Percentiles rank a stretch among this genome's conserved stretches.
Conservation (phyloP, 1,140 invertebrate species). For the Littorina saxatilis region DNA sequence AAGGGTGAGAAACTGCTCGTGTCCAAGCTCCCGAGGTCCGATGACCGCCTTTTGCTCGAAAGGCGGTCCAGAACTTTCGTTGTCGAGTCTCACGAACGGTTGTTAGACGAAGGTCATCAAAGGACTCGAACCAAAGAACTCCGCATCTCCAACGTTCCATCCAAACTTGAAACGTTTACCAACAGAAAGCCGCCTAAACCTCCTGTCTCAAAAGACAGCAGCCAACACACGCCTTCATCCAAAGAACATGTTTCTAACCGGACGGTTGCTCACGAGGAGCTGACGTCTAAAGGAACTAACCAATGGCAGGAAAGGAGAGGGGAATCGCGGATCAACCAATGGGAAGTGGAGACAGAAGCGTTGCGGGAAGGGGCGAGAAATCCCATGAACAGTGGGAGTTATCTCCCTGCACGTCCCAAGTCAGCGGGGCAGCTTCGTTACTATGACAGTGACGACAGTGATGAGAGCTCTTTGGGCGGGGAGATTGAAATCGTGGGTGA, state of each 20-base stretch:
- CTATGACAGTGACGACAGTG: slow-evolving; percentile 20
- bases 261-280: neutral
- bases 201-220: too few relatives aligned
- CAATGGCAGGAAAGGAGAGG: neutral
- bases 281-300: neutral
- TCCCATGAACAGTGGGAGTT: neutral
- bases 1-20: neutral
- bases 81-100: neutral
- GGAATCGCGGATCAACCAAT: neutral
- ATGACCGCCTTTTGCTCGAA: neutral
- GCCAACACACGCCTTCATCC: neutral
- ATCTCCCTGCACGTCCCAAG: slow-evolving; percentile 13
- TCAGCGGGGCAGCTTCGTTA: slow-evolving; percentile 30
- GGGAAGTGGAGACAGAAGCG: neutral
- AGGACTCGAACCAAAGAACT: too few relatives aligned
- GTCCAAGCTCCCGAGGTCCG: neutral
- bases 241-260: neutral
- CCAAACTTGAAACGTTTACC: too few relatives aligned
- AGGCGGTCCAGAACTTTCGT: slow-evolving; percentile 12
- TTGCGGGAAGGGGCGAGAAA: slow-evolving; percentile 18
- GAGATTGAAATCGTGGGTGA: slow-evolving; percentile 38
- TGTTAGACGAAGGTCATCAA: neutral
- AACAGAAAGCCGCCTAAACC: too few relatives aligned
- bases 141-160: too few relatives aligned
- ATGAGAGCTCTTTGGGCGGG: slow-evolving; percentile 32